Evolutionary conservation across 2,113 vertebrate genomes (phyloP), one percentile per base, ranked within the genome.

Genomic region (Myodes glareolus): DNA sequence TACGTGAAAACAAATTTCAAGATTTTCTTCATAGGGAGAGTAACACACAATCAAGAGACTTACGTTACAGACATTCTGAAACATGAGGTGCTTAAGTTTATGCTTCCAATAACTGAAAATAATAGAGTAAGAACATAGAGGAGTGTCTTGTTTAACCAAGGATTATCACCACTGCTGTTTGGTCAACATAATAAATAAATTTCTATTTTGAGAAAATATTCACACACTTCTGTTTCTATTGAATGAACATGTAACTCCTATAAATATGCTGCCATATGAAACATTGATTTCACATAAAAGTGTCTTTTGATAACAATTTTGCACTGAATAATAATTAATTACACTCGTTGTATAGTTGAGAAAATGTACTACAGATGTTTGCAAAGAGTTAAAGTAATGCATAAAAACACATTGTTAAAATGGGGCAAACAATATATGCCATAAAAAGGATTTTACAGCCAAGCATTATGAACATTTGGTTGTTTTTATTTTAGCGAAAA

Each of bases 401-500:
- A 98, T 97, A 96, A 97, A 97, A 98, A 88, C 77, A 97, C 55
- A 97, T 96, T 96, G 97, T 36, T 23, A 97, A 90, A 97, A 97
- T 70, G 94, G 81, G 94, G 96, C 77, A 55, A 94, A 78, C 81
- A 95, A 92, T 0, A 33, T 0, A 0, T 50, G 84, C 89, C 96
- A 86, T 77, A 91, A 93, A 55, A 85, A 72, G 1, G 7, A 50
- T 81, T 47, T 99, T 97, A 99, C 98, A 99, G 98, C 99, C 99
- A 99, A 72, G 99, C 98, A 50, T 68, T 31, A 33, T 25, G 52
- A 52, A 52, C 52, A 52, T 52, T 52, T 52, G 52, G 13, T n/a
- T 0, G 52, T 12, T 52, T 14, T 52, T 12, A 52, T 52, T 52
- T 52, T 52, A 52, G 52, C 52, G n/a, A 52, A 52, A 52, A 52